phyloP scores from a whole-genome alignment of 1,140 invertebrate species.

The Papilio dardanus region DNA sequence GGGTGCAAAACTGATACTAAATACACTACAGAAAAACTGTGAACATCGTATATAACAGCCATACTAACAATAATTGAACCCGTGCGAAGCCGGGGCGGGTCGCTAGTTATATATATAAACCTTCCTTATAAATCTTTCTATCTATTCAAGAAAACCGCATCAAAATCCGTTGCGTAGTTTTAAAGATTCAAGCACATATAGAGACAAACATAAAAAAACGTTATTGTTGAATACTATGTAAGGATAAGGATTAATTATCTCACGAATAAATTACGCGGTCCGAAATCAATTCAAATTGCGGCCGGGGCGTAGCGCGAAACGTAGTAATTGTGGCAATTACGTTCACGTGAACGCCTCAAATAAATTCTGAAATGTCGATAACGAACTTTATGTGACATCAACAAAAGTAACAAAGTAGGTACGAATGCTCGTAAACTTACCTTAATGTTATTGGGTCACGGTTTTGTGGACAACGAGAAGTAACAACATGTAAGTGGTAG shows the following conservation, averaged over 20 bases:
- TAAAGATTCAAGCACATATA: too few relatives aligned
- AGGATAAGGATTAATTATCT: slow-evolving; percentile 1
- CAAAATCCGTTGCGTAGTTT: too few relatives aligned
- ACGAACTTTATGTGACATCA: slow-evolving; percentile 23
- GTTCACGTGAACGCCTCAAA: slow-evolving; percentile 20
- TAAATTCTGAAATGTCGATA: slow-evolving; percentile 21
- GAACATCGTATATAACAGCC: too few relatives aligned
- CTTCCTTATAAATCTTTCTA: too few relatives aligned
- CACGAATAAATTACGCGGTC: slow-evolving; percentile 2
- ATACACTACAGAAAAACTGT: too few relatives aligned
- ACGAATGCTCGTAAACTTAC: slow-evolving; percentile 17
- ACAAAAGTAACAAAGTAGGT: slow-evolving; percentile 24
- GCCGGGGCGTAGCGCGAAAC: neutral
- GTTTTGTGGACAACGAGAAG: neutral
- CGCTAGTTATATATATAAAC: too few relatives aligned
- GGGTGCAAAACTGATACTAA: too few relatives aligned
- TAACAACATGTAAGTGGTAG: neutral
- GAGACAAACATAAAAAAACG: too few relatives aligned
- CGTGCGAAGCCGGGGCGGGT: too few relatives aligned
- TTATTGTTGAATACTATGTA: too few relatives aligned
- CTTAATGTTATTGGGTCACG: slow-evolving; percentile 18
- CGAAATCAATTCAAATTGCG: slow-evolving; percentile 19
- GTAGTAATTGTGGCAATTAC: slow-evolving; percentile 19
- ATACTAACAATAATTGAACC: too few relatives aligned
- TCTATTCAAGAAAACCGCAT: too few relatives aligned